Percentiles rank a stretch among this genome's conserved stretches.
Evolutionary conservation across 2,888 invertebrate species (phyloP).

Genomic region (Platycheirus rosarum): DNA sequence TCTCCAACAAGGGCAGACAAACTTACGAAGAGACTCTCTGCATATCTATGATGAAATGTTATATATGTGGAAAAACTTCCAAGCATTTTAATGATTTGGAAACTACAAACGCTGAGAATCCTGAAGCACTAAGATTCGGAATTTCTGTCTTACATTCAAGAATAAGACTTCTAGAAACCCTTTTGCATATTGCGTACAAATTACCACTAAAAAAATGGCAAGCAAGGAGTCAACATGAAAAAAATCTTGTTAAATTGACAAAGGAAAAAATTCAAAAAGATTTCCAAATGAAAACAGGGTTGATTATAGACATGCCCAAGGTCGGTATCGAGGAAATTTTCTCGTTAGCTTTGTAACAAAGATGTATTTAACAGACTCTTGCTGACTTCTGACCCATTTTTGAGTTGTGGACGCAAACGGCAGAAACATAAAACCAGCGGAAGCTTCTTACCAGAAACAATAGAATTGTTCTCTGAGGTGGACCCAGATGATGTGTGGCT

Average conservation of each 20-base stretch:
- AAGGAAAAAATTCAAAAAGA: no score
- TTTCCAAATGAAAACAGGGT: no score
- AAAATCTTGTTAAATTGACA: background rate
- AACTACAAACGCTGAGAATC: background rate
- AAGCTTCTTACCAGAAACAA: no score
- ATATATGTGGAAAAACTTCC: constrained; percentile 32
- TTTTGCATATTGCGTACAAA: background rate
- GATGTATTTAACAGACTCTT: background rate
- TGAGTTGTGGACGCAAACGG: no score
- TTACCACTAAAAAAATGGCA: no score
- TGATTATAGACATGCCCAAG: background rate
- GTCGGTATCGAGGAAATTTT: background rate
- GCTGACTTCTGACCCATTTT: no score
- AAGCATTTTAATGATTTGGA: constrained; percentile 22
- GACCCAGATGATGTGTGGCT: no score
- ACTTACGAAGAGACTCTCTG: no score
- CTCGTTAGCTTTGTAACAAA: background rate
- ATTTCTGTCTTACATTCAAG: background rate
- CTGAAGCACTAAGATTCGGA: background rate
- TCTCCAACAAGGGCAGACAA: no score
- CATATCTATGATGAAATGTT: constrained; percentile 15
- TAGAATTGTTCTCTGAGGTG: no score
- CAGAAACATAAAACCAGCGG: no score
- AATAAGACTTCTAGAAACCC: background rate
- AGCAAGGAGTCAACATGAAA: background rate